Evolutionary conservation across 2,888 invertebrate species (phyloP).

Genomic region (Chaitophorus viminalis): DNA sequence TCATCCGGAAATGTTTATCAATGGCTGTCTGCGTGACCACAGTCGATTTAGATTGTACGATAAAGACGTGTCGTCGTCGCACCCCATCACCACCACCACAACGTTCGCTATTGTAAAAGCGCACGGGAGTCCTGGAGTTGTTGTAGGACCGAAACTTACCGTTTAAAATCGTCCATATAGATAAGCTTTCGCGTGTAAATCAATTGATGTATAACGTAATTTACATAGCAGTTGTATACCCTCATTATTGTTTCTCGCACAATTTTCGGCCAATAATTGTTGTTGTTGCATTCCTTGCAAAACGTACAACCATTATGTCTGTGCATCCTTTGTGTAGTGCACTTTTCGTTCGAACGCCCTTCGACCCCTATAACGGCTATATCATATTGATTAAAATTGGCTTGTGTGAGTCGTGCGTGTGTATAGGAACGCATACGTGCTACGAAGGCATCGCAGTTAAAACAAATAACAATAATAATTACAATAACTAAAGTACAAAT

Average conservation of each 20-base stretch:
- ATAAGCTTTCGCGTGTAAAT: not conserved
- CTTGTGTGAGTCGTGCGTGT: too few species aligned
- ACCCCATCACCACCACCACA: not conserved
- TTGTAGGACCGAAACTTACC: not conserved
- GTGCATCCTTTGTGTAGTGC: too few species aligned
- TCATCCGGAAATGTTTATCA: conserved; percentile 53
- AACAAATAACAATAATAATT: too few species aligned
- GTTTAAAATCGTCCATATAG: not conserved
- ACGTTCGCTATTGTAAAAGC: not conserved
- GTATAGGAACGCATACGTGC: too few species aligned
- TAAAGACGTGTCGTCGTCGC: conserved; percentile 22
- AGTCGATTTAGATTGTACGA: conserved; percentile 55
- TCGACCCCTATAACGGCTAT: too few species aligned
- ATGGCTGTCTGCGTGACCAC: conserved; percentile 34
- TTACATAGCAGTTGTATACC: not conserved
- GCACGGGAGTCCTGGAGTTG: not conserved
- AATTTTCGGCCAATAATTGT: not conserved
- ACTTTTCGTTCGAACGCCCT: too few species aligned
- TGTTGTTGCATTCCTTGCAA: not conserved
- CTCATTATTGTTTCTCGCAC: not conserved
- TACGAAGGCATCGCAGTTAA: too few species aligned
- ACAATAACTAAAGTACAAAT: too few species aligned
- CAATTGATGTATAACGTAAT: not conserved
- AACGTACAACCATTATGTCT: not conserved
- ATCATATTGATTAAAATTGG: too few species aligned